Evolutionary conservation across 2,888 invertebrate genomes (phyloP).

Genomic region (Drosophila pseudotalamancana): DNA sequence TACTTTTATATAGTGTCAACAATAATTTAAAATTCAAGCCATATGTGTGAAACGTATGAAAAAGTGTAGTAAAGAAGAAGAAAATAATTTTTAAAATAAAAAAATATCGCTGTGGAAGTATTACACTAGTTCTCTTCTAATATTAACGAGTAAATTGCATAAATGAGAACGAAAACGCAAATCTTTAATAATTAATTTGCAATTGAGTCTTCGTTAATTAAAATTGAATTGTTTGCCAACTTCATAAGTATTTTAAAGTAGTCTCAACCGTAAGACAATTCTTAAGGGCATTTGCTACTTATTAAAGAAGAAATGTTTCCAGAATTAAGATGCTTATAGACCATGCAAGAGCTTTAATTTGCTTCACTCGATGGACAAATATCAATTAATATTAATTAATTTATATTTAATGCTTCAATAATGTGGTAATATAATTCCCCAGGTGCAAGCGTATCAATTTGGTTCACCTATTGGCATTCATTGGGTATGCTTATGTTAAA

Average conservation of each 20-base stretch:
- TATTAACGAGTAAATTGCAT: too few species aligned
- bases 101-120: too few species aligned
- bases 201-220: conserved; percentile 2
- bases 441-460: neutral
- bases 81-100: neutral
- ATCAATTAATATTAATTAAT: neutral
- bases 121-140: too few species aligned
- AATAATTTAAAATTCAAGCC: neutral
- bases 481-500: too few species aligned
- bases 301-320: too few species aligned
- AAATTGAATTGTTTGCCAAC: too few species aligned
- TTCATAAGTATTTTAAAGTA: neutral
- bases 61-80: neutral
- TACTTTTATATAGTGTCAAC: conserved; percentile 20
- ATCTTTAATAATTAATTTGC: too few species aligned
- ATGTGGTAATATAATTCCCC: neutral
- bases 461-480: neutral
- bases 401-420: neutral
- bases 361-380: too few species aligned
- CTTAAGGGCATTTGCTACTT: conserved; percentile 9
- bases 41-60: too few species aligned
- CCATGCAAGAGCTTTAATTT: too few species aligned
- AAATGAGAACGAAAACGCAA: too few species aligned
- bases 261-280: conserved; percentile 2
- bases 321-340: too few species aligned